Percentiles rank a stretch among this genome's conserved stretches.
These are phyloP conservation scores for Grallaria varia DNA, from an alignment of 2,113 vertebrate genomes.

Conservation along the genomic window DNA sequence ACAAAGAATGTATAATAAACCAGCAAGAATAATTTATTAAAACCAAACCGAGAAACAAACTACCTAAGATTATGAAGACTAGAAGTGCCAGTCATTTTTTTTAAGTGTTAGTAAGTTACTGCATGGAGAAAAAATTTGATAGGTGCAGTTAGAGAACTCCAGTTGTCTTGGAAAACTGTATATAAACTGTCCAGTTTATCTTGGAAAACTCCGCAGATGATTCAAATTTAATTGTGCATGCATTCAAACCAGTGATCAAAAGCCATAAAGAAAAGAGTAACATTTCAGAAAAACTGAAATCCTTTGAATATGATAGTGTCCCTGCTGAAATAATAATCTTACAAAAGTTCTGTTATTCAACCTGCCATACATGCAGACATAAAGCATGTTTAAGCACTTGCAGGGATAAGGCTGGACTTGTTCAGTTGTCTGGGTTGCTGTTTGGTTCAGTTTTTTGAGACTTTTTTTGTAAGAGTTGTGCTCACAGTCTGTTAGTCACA, in stretches of 20 bases:
- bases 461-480: not conserved
- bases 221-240: not conserved
- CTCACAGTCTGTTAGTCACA: not conserved
- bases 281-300: not conserved
- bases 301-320: not conserved
- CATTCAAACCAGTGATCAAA: not conserved
- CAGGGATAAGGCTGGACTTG: not conserved
- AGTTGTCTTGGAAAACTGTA: not conserved
- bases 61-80: not conserved
- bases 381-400: not conserved
- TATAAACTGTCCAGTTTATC: not conserved
- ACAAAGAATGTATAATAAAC: not conserved
- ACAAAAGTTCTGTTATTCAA: not conserved
- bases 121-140: not conserved
- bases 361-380: not conserved
- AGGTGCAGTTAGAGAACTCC: not conserved
- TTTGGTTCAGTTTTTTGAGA: not conserved
- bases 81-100: accelerated
- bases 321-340: not conserved
- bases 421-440: not conserved
- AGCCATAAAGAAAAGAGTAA: not conserved
- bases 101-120: not conserved
- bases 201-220: not conserved
- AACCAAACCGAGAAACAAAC: not conserved
- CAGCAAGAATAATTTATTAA: not conserved